Evolutionary conservation across 53 echinoderm and acorn worm species (phyloP), one percentile per base, ranked within the genome.

Genomic region (Echinarachnius parma): DNA sequence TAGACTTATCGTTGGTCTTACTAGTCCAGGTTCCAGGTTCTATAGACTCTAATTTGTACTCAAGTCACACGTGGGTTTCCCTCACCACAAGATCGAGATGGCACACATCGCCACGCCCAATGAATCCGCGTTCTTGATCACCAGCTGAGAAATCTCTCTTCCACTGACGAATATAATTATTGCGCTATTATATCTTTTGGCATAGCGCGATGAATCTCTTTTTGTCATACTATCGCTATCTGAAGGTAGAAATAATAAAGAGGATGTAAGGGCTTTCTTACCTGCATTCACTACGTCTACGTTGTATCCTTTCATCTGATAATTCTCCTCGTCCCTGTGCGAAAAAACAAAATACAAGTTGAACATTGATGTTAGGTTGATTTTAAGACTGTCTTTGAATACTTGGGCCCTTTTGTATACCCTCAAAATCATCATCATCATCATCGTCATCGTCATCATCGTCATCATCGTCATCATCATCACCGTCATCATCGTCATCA

Each of bases 221-320:
- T n/a, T n/a, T n/a, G n/a, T n/a, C n/a, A n/a, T n/a, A n/a, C n/a
- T n/a, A n/a, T n/a, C n/a, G n/a, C n/a, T n/a, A n/a, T n/a, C n/a
- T n/a, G n/a, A n/a, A n/a, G 58, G 28, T n/a, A 14, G 58, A 28
- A 29, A 29, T 26, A 30, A 16, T n/a, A 28, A 13, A 29, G 15
- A 28, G 0, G 58, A 28, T n/a, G 26, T 10, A 0, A 16, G 10
- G 4, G 10, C 4, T 19, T 4, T 21, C 68, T 22, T 39, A 72
- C 72, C 72, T 72, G 72, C 57, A 0, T 56, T 14, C 21, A 72
- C 72, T 14, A 72, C 45, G 16, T 72, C 72, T 27, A 72, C 57
- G 37, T 72, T 72, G 39, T 72, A 72, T 23, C 72, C 72, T 56
- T 56, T 72, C 16, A 72, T 72, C 56, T 56, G 36, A 56, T 72